Conservation (phyloP, 2,113 vertebrate species). For the Speoplatyrhinus poulsoni region DNA sequence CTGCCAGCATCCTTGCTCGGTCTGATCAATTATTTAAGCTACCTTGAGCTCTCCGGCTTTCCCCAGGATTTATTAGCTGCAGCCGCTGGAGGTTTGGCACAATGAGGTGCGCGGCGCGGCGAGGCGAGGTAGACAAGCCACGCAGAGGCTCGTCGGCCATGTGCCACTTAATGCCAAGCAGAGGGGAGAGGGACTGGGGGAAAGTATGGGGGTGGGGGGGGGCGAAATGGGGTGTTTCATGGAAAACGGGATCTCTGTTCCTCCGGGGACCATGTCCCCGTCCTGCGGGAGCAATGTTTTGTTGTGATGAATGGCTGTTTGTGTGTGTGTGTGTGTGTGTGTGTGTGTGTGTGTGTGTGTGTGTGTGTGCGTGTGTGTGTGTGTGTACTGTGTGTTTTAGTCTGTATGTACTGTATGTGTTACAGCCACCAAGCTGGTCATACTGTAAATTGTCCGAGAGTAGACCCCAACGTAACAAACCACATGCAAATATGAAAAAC, state of each 20-base stretch:
- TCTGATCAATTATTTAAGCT: conserved; percentile 75
- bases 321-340: conserved; percentile 17
- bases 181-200: conserved; percentile 19
- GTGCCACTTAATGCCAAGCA: conserved; percentile 52
- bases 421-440: no score
- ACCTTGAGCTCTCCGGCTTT: conserved; percentile 67
- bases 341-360: conserved; percentile 10
- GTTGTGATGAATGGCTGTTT: conserved; percentile 15
- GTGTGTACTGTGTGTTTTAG: neutral
- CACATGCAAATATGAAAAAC: no score
- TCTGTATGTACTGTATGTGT: no score
- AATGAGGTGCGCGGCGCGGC: conserved; percentile 54
- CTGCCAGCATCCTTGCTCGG: conserved; percentile 58
- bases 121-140: conserved; percentile 44
- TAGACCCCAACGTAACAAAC: no score
- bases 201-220: conserved; percentile 28
- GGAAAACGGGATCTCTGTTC: conserved; percentile 29
- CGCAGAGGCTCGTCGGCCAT: conserved; percentile 49
- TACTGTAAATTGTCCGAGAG: no score
- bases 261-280: conserved; percentile 13
- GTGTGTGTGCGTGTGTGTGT: conserved; percentile 21
- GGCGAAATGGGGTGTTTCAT: conserved; percentile 36
- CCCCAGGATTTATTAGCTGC: conserved; percentile 69
- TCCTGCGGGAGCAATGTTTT: conserved; percentile 29
- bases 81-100: conserved; percentile 64